A percentile compares a stretch with the other conserved stretches of the same genome.
phyloP scores from a whole-genome alignment of 2,797 vertebrate genomes.

The Ataeniobius toweri region DNA sequence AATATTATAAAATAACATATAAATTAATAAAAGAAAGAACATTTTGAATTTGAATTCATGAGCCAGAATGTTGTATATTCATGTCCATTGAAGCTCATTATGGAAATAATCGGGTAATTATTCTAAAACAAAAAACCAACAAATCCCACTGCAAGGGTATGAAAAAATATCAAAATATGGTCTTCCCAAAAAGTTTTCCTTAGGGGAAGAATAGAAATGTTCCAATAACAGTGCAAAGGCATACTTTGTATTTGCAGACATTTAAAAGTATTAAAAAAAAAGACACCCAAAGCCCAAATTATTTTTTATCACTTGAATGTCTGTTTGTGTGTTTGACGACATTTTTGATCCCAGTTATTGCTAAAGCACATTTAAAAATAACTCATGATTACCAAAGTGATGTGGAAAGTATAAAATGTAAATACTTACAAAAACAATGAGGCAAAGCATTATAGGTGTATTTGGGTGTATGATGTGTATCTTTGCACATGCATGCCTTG shows the following conservation, averaged over 20 bases:
- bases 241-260: neutral
- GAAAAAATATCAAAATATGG: neutral
- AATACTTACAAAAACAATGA: neutral
- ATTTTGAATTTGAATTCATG: neutral
- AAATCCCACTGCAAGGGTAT: neutral
- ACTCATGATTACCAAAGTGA: neutral
- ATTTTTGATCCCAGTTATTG: neutral
- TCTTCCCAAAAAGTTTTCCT: neutral
- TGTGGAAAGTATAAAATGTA: neutral
- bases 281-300: neutral
- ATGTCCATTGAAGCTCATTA: neutral
- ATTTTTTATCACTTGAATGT: neutral
- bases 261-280: neutral
- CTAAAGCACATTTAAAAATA: neutral
- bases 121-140: neutral
- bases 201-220: neutral
- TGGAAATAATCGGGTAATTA: neutral
- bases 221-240: neutral
- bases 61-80: fast-evolving
- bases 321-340: neutral
- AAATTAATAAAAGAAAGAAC: neutral
- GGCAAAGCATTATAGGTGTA: neutral
- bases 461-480: neutral
- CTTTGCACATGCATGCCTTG: neutral
- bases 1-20: too few species aligned